phyloP scores from a whole-genome alignment of 2,888 invertebrate species.

The Brachypalpus laphriformis region DNA sequence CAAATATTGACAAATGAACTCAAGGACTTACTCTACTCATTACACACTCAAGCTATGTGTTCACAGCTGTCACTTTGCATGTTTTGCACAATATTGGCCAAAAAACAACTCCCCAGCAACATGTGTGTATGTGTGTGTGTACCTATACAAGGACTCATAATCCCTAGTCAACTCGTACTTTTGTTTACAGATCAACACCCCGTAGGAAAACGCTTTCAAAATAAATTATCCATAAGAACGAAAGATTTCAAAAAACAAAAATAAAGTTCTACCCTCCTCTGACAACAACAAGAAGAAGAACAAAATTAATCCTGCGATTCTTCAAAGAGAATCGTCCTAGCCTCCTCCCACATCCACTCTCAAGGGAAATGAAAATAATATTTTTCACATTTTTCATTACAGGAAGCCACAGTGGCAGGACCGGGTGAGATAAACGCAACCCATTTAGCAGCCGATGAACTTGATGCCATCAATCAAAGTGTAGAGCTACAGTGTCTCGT shows the following conservation, averaged over 20 bases:
- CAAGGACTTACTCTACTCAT: neutral
- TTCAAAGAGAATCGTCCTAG: neutral
- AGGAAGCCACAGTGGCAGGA: conserved; percentile 67
- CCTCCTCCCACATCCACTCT: neutral
- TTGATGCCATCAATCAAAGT: conserved; percentile 80
- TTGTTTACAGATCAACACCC: neutral
- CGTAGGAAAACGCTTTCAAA: neutral
- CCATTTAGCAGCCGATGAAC: conserved; percentile 75
- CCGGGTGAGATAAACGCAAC: conserved; percentile 62
- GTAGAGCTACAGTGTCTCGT: conserved; percentile 80
- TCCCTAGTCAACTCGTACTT: neutral
- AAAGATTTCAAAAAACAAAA: neutral
- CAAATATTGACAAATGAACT: conserved; percentile 29
- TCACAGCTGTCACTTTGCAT: conserved; percentile 4
- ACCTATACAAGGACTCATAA: neutral
- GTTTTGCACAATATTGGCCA: neutral
- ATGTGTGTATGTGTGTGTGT: neutral
- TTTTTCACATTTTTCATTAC: conserved; percentile 13
- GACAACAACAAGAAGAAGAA: neutral
- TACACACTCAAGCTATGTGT: neutral
- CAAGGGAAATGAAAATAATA: neutral
- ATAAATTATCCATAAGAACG: neutral
- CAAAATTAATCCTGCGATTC: neutral
- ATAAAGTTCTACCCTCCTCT: neutral
- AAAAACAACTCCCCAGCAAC: neutral